Evolutionary conservation across 2,888 invertebrate species (phyloP).

Genomic region (Polyploca ridens): DNA sequence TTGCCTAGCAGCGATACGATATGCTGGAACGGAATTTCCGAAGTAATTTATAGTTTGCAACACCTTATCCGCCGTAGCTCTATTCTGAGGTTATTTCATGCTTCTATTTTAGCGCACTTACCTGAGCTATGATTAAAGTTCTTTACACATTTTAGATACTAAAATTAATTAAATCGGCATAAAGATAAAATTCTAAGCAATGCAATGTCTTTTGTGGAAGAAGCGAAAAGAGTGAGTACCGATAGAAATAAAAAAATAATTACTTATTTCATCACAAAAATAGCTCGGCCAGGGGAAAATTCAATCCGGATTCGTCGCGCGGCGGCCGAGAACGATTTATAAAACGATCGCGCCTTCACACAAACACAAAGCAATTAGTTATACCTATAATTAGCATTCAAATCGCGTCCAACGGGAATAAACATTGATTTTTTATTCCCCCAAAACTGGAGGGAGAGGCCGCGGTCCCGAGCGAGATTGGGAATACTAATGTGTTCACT

Average conservation of each 20-base stretch:
- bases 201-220: not conserved
- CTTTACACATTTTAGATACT: conserved; percentile 25
- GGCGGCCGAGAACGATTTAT: conserved; percentile 49
- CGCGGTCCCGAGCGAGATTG: conserved; percentile 63
- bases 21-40: conserved; percentile 68
- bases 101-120: conserved; percentile 20
- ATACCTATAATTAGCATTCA: conserved; percentile 79
- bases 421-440: conserved; percentile 84
- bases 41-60: conserved; percentile 78
- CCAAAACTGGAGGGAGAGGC: conserved; percentile 72
- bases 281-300: conserved; percentile 31
- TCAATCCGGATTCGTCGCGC: conserved; percentile 45
- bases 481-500: conserved; percentile 83
- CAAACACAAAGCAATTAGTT: conserved; percentile 79
- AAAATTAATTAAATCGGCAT: not conserved
- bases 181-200: not conserved
- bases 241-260: conserved; percentile 41
- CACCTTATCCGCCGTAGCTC: conserved; percentile 57
- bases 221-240: conserved; percentile 23
- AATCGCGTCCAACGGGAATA: conserved; percentile 77
- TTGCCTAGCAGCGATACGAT: conserved; percentile 68
- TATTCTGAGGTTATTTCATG: conserved; percentile 30
- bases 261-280: conserved; percentile 43
- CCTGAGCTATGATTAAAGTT: conserved; percentile 22
- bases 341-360: conserved; percentile 62